Evolutionary conservation across 1,140 invertebrate genomes (phyloP), one percentile per base, ranked within the genome.

Genomic region (Metopolophium dirhodum): DNA sequence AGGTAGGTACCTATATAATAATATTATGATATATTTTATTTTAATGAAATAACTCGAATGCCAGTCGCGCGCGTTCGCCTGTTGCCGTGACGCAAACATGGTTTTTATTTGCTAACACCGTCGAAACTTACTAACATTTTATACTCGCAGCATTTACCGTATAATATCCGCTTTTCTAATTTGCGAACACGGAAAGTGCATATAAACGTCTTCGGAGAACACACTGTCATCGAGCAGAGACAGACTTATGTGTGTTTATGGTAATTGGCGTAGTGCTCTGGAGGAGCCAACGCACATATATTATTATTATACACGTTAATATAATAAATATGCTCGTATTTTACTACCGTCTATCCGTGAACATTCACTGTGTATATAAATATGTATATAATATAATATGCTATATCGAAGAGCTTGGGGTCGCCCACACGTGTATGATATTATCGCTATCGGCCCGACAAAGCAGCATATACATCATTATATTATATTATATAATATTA

Each of bases 161-260:
- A 88, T 88, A 49, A 54, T 57, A 89, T 57, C 49, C 51, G 22
- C 35, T 89, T 89, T 57, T 11, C 49, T 57, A 57, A 89, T 89
- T 57, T 82, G 90, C 90, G n/a, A 68, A 91, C 90, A 91, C 41
- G 90, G 90, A 91, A 91, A 91, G 30, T 49, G 61, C 90, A 91
- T 91, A 77, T 91, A 57, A 89, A 57, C 51, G 88, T 89, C 88
- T 89, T 57, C 35, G n/a, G 35, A 57, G 88, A 57, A 89, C 35
- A 57, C 49, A 57, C 49, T 54, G 49, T 54, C 87, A 89, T 54
- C n/a, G n/a, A 41, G 22, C 23, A 85, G 37, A 85, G 83, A 45
- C 83, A 41, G 41, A 37, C 14, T 77, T 3, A 35, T 90, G 54
- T 68, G 61, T 91, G 45, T 91, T 91, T 91, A 91, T 91, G 90